Percentiles rank a stretch among this genome's conserved stretches.
These are phyloP conservation scores for Pseudomyrmex flavicornis DNA, from an alignment of 1,140 invertebrate genomes.

Conservation along the genomic window DNA sequence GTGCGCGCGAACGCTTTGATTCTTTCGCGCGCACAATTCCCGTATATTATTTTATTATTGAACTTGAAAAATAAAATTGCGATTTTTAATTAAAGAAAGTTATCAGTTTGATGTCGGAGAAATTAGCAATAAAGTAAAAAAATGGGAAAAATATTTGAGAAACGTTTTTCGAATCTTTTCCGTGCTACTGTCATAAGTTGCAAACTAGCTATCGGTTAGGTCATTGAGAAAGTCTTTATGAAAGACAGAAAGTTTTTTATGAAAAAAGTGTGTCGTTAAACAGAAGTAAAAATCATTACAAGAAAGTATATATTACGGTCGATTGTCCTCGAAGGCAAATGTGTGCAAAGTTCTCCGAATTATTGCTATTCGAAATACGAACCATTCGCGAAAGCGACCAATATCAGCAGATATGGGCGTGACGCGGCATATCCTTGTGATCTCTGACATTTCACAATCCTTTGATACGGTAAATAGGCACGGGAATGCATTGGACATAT, in stretches of 20 bases:
- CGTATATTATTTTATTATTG: slow-evolving; percentile 5
- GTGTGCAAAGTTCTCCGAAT: slow-evolving; percentile 4
- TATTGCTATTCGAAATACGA: slow-evolving; percentile 17
- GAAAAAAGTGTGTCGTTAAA: neutral
- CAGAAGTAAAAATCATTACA: neutral
- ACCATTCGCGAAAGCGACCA: slow-evolving; percentile 16
- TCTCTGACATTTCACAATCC: slow-evolving; percentile 45
- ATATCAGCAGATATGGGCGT: slow-evolving; percentile 41
- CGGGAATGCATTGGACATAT: neutral
- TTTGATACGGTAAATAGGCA: slow-evolving; percentile 30
- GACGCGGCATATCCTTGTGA: slow-evolving; percentile 21
- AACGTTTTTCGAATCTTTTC: too few species aligned
- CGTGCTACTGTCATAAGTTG: too few species aligned
- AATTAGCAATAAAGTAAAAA: neutral
- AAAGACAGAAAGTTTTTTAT: neutral
- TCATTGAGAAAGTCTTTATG: neutral
- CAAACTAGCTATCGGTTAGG: neutral
- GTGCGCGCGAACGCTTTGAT: neutral
- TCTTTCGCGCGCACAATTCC: neutral
- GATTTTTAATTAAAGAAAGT: neutral
- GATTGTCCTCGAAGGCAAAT: slow-evolving; percentile 25
- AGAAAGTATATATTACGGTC: neutral
- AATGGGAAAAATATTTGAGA: too few species aligned
- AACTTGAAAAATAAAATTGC: neutral
- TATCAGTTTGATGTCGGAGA: neutral